Base-by-base conservation (phyloP, 2,888 invertebrate genomes). In the Byasa hedistus region DNA sequence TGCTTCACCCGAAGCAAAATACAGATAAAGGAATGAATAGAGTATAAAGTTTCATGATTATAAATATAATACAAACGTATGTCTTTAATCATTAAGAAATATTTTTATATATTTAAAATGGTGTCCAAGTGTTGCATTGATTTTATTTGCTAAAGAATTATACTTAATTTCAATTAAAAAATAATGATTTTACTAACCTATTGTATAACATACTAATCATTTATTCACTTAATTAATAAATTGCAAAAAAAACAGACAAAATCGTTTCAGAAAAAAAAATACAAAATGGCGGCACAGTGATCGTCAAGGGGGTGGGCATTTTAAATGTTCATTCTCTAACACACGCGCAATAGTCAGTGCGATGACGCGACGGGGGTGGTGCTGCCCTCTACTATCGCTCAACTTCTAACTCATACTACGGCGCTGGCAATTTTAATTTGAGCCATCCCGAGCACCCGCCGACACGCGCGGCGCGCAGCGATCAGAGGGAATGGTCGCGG, bases 321-420 rank as follows among this genome's bases (percentile, higher is more conserved):
- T 90, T 86, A 90, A 89, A 89, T 88, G 89, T 88, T 87, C 87
- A 80, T 82, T 80, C 89, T 83, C 84, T 89, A 90, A 90, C 89
- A 90, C 87, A 88, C 79, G 83, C 85, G 87, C 87, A 87, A 84
- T 82, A 87, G 89, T 89, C 89, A 89, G 81, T 78, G 73, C 81
- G 85, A 89, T 89, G 90, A 89, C 86, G 87, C 82, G 80, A 69
- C 77, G 87, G 85, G 87, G 87, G 85, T 77, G 86, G 82, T 66
- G 71, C 79, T 75, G 83, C 85, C 83, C 80, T 78, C 75, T 81
- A 85, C 88, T 87, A 89, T 86, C 78, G 79, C 79, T 78, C 84
- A 84, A 87, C 88, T 86, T 88, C 79, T 74, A 82, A 83, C 86
- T 87, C 87, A 73, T 69, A 66, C 70, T 64, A 64, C 69, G 10